Conservation (phyloP, 2,797 vertebrate genomes). For the Acanthurus lineatus region DNA sequence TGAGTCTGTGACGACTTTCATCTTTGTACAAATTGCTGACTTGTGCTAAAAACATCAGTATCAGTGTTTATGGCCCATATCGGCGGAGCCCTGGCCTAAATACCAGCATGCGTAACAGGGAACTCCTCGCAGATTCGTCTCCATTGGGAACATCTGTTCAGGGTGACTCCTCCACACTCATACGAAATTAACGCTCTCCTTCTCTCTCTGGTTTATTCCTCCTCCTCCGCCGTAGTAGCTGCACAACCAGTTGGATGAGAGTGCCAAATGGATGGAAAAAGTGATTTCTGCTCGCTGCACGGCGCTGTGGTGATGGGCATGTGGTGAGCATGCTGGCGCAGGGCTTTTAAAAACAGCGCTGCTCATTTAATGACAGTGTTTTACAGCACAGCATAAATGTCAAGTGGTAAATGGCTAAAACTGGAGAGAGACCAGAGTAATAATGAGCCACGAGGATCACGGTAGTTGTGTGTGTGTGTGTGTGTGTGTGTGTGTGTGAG, state of each 20-base stretch:
- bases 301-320: not conserved
- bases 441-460: constrained; percentile 53
- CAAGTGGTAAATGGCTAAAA: constrained; percentile 66
- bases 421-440: constrained; percentile 59
- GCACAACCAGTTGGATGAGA: constrained; percentile 37
- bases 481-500: not conserved
- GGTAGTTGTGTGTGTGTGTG: constrained; percentile 21
- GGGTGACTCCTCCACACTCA: constrained; percentile 33
- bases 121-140: constrained; percentile 38
- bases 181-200: constrained; percentile 27
- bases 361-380: constrained; percentile 70
- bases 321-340: constrained; percentile 30
- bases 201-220: constrained; percentile 26
- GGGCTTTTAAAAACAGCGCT: constrained; percentile 59
- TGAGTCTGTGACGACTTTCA: not conserved
- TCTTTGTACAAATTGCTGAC: constrained; percentile 24
- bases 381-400: constrained; percentile 67
- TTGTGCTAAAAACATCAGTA: constrained; percentile 7
- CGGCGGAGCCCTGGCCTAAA: constrained; percentile 15
- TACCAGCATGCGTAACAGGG: constrained; percentile 31
- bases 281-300: constrained; percentile 51
- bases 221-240: constrained; percentile 35
- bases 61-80: constrained; percentile 5
- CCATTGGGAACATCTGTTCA: constrained; percentile 50
- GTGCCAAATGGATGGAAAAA: constrained; percentile 64